Evolutionary conservation across 2,888 invertebrate genomes (phyloP), one percentile per base, ranked within the genome.

Genomic region (Synergus laeviventris): DNA sequence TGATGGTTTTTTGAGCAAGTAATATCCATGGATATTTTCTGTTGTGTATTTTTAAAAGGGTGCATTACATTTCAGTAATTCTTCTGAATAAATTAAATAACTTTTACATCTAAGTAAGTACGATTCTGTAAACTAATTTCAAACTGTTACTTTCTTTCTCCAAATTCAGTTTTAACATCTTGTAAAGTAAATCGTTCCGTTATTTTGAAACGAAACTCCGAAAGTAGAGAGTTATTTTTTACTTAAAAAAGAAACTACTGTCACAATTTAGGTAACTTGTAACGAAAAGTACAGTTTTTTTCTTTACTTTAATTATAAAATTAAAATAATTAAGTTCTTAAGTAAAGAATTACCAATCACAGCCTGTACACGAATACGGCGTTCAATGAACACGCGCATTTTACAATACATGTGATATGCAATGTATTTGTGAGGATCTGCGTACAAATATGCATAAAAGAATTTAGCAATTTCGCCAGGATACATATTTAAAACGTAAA

Each of bases 1-100:
- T 49, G 70, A 31, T 24, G 24, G 31, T 36, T 49, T 70, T n/a
- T 70, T 70, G 70, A 70, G 70, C 70, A 70, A 70, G 24, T 49
- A 70, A 70, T 49, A 64, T 42, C 64, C 9, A 42, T 24, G 38
- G 64, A 39, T 64, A 38, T 49, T 70, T 45, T 70, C 66, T 70
- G 21, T 49, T 31, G 49, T 45, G 66, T 70, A 49, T 42, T 4
- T 70, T 70, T 36, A 70, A 49, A 70, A 49, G 24, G 45, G 70
- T 49, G 49, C 31, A 45, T 70, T 49, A 70, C 62, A 62, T 39
- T 62, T 64, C 42, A 21, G 64, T 64, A 64, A 39, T 64, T 64
- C 64, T 64, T 39, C 31, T 70, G 12, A 12, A 70, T 31, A 21
- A 12, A 56, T 4, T 21, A 56, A 21, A 56, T 12, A 11, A 56